Percentiles rank a stretch among this genome's conserved stretches.
Conservation (phyloP, 2,113 vertebrate genomes). For the Strigops habroptila region DNA sequence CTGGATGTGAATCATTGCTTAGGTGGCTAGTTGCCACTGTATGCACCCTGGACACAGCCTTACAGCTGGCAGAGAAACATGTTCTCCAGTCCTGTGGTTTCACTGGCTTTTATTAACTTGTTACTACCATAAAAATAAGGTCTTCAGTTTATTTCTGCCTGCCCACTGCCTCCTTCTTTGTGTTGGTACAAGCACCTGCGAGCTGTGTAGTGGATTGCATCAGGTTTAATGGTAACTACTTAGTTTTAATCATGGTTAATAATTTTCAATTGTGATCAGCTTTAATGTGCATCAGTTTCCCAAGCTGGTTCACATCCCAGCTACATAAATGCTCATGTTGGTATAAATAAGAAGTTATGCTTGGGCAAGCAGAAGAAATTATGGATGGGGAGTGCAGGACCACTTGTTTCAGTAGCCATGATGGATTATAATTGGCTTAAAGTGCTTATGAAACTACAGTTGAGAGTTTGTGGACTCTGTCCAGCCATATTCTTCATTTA, state of each 20-base stretch:
- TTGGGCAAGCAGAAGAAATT: neutral
- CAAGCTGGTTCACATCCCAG: neutral
- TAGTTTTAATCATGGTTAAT: neutral
- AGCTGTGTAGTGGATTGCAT: neutral
- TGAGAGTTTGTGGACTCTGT: neutral
- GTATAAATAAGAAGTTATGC: neutral
- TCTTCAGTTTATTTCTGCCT: neutral
- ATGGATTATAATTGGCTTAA: neutral
- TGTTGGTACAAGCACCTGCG: neutral
- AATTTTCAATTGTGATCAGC: neutral
- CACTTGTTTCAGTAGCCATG: neutral
- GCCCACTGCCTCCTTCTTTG: neutral
- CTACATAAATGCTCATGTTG: neutral
- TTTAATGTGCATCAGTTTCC: neutral
- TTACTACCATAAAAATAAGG: neutral
- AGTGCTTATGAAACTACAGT: neutral
- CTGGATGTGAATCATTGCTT: slow-evolving; percentile 44
- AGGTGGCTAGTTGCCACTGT: neutral
- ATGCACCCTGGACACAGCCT: neutral
- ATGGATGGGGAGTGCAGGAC: neutral
- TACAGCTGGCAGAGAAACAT: neutral
- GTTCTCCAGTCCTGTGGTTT: neutral
- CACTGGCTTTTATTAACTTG: neutral
- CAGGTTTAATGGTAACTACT: neutral
- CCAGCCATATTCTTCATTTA: neutral